Conservation (phyloP, 2,797 vertebrate genomes). For the Nasua narica region DNA sequence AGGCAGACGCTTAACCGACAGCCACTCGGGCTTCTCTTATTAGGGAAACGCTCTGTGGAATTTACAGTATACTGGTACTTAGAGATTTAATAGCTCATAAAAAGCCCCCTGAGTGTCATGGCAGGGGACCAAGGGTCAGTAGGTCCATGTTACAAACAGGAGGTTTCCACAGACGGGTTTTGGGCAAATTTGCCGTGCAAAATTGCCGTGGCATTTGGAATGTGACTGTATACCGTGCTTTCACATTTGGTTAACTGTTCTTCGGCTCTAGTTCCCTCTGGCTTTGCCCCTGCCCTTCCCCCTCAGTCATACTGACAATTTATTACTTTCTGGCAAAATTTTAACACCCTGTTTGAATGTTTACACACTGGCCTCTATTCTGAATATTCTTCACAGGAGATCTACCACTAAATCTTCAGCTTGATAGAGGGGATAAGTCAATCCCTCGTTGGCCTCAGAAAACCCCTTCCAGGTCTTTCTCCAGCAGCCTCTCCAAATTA, state of each 20-base stretch:
- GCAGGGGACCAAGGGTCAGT: background rate
- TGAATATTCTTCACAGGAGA: background rate
- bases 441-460: background rate
- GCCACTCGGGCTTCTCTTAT: background rate
- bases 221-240: background rate
- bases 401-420: background rate
- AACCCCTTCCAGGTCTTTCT: background rate
- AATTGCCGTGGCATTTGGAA: background rate
- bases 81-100: background rate
- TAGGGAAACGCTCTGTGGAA: background rate
- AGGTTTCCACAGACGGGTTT: background rate
- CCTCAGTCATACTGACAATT: background rate
- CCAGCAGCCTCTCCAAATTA: background rate
- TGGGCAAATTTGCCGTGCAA: background rate
- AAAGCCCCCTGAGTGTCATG: rapidly evolving
- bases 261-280: background rate
- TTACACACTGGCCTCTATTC: background rate
- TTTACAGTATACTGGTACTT: background rate
- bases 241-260: background rate
- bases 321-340: constrained; percentile 29
- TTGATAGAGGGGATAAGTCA: background rate
- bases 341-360: background rate
- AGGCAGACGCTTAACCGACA: background rate
- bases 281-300: background rate
- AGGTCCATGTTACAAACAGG: background rate